Evolutionary conservation across 2,113 vertebrate genomes (phyloP).

Genomic region (Thunnus thynnus): DNA sequence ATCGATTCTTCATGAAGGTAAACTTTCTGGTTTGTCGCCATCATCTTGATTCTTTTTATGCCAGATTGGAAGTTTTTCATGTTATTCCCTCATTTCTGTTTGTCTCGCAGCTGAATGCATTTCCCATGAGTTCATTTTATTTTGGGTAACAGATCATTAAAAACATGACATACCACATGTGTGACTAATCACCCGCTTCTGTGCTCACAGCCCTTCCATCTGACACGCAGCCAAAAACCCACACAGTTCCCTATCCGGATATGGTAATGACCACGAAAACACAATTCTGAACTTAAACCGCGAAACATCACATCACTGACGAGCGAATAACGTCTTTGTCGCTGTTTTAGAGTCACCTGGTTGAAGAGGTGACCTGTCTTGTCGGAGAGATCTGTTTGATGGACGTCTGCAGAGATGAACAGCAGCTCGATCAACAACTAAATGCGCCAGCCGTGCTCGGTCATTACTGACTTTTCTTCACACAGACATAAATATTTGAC

Average conservation of each 20-base stretch:
- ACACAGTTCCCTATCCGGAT: not conserved
- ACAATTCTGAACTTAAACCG: not conserved
- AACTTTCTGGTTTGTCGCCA: constrained; percentile 31
- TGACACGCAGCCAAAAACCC: not conserved
- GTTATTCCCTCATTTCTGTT: not conserved
- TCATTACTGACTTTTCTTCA: not conserved
- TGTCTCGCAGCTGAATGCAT: not conserved
- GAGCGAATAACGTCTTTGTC: not conserved
- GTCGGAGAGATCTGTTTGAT: constrained; percentile 34
- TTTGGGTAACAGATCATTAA: too few species aligned
- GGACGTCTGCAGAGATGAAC: constrained; percentile 47
- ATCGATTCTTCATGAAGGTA: not conserved
- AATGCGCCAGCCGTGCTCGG: not conserved
- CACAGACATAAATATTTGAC: not conserved
- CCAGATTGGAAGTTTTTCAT: not conserved
- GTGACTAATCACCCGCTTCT: not conserved
- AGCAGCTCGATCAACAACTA: not conserved
- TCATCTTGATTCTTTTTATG: not conserved
- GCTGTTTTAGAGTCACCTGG: constrained; percentile 34
- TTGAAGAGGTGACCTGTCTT: constrained; percentile 42
- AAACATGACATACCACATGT: not conserved
- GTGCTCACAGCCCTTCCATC: constrained; percentile 21
- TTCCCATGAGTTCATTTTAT: not conserved
- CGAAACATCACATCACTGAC: not conserved
- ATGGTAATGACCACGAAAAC: constrained; percentile 45